A percentile compares a stretch with the other conserved stretches of the same genome.
Evolutionary conservation across 2,113 vertebrate genomes (phyloP).

Genomic region (Machaerirhynchus nigripectus): DNA sequence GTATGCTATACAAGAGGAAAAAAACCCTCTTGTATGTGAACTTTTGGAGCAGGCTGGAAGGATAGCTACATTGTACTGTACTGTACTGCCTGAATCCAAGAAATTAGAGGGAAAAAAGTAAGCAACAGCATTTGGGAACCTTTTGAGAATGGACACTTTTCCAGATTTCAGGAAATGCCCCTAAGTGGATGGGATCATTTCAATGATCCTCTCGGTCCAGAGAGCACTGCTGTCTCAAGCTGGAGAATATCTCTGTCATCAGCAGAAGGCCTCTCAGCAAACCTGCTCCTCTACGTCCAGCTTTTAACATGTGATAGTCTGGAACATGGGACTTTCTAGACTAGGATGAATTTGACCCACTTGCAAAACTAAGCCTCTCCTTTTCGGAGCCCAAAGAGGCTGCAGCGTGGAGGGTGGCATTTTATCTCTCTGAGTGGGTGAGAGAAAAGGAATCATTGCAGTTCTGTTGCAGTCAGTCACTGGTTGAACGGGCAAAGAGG

Average conservation of each 20-base stretch:
- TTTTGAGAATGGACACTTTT: not conserved
- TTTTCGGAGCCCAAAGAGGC: not conserved
- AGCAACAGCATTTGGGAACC: not conserved
- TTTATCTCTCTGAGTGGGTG: not conserved
- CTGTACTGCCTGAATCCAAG: not conserved
- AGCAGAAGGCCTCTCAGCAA: not conserved
- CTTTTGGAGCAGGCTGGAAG: not conserved
- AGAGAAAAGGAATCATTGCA: not conserved
- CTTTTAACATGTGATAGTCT: not conserved
- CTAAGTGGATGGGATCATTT: not conserved
- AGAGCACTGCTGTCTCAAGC: not conserved
- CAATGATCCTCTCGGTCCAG: not conserved
- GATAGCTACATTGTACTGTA: not conserved
- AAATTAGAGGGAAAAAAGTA: not conserved
- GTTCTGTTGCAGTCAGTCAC: not conserved
- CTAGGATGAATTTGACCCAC: not conserved
- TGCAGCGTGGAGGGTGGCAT: not conserved
- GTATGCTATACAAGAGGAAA: not conserved
- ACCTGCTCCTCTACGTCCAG: not conserved
- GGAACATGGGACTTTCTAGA: not conserved
- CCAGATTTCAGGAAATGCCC: not conserved
- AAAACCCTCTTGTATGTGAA: not conserved
- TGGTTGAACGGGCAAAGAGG: rapidly evolving
- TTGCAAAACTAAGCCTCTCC: not conserved
- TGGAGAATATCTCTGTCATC: not conserved